These are phyloP conservation scores for Myiothlypis coronata DNA, from an alignment of 2,797 vertebrate species.

Conservation along the genomic window DNA sequence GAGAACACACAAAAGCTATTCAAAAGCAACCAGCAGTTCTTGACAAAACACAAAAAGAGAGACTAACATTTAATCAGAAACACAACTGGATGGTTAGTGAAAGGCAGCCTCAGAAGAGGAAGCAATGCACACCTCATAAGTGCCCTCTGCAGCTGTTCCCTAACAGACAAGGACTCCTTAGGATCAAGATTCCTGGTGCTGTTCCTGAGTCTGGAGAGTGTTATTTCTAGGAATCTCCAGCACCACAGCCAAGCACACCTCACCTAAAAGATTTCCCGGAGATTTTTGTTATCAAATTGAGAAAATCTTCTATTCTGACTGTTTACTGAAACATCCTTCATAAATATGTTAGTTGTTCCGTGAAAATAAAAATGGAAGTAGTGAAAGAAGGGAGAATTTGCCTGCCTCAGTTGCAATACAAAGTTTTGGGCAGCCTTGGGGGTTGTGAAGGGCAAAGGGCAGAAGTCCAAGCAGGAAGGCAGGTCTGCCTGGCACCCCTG, in stretches of 20 bases:
- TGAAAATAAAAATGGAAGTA: neutral
- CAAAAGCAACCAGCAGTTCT: neutral
- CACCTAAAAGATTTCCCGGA: neutral
- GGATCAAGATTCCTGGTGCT: neutral
- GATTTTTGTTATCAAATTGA: neutral
- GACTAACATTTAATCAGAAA: neutral
- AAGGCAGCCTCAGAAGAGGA: neutral
- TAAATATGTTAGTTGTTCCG: neutral
- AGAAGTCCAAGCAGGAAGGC: neutral
- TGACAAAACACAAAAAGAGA: neutral
- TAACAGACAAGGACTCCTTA: neutral
- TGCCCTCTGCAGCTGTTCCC: neutral
- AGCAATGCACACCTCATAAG: neutral
- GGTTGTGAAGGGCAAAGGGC: neutral
- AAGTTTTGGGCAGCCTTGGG: neutral
- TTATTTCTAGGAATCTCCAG: neutral
- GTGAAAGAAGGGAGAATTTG: neutral
- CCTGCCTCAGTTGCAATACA: neutral
- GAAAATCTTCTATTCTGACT: neutral
- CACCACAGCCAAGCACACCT: neutral
- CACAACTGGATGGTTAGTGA: neutral
- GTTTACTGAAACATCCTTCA: neutral
- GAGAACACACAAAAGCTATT: neutral
- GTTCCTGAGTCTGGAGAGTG: neutral
- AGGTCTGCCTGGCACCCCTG: neutral